Percentiles rank a stretch among this genome's conserved stretches.
Evolutionary conservation across 2,797 vertebrate species (phyloP).

Genomic region (Apodemus agrarius): DNA sequence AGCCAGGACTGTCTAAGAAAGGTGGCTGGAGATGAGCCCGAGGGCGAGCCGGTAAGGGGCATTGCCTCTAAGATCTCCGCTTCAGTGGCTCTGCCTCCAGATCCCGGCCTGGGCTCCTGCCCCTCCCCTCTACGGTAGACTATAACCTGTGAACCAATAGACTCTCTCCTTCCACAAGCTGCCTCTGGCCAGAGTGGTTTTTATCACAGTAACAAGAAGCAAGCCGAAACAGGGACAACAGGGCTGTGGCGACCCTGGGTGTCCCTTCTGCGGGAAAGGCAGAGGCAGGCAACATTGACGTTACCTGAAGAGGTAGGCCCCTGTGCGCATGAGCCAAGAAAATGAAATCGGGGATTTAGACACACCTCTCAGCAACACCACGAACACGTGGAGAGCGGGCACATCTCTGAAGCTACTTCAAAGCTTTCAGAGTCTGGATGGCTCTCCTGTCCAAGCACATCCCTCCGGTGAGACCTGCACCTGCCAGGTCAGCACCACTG

Average conservation of each 20-base stretch:
- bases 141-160: not conserved
- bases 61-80: not conserved
- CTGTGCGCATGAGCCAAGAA: not conserved
- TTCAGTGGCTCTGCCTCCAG: not conserved
- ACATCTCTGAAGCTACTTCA: not conserved
- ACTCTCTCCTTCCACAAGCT: not conserved
- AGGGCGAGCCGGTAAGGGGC: not conserved
- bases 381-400: accelerated
- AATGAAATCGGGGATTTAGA: not conserved
- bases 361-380: accelerated
- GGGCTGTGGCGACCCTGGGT: accelerated
- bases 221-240: not conserved
- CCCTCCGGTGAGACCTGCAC: not conserved
- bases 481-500: accelerated
- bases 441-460: not conserved
- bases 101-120: not conserved
- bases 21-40: not conserved
- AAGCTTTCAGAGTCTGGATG: not conserved
- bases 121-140: not conserved
- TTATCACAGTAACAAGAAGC: not conserved
- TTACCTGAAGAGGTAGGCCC: not conserved
- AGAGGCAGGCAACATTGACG: accelerated
- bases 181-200: not conserved
- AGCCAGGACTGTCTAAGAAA: not conserved
- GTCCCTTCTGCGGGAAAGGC: not conserved